phyloP scores from a whole-genome alignment of 2,888 invertebrate species.

The Agrenia bidenticulata region DNA sequence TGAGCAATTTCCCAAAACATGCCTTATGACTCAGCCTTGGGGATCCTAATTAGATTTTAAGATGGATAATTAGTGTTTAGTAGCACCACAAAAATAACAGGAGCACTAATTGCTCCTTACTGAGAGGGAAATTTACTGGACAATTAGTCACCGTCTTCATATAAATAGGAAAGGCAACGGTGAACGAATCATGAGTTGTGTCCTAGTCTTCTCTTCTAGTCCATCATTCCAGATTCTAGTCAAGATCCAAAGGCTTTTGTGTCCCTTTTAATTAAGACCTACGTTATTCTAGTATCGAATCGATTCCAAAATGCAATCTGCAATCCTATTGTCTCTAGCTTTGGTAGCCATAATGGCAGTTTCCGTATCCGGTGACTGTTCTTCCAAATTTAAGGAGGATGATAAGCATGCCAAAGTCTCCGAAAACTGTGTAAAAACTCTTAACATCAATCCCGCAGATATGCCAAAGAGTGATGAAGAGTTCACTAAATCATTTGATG shows the following conservation, averaged over 20 bases:
- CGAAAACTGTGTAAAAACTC: constrained; percentile 24
- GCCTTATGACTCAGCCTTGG: constrained; percentile 8
- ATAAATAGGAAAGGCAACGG: too few species aligned
- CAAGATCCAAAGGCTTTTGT: too few species aligned
- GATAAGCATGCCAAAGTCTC: constrained; percentile 29
- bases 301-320: neutral
- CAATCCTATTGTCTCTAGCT: neutral
- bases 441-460: constrained; percentile 22
- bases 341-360: constrained; percentile 6
- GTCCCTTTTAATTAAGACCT: too few species aligned
- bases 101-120: too few species aligned
- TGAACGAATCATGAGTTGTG: too few species aligned
- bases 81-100: too few species aligned
- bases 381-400: constrained; percentile 30
- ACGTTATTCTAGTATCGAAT: too few species aligned
- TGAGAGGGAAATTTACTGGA: too few species aligned
- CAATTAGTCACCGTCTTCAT: too few species aligned
- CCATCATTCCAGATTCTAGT: too few species aligned
- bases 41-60: constrained; percentile 12
- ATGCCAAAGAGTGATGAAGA: constrained; percentile 29
- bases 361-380: constrained; percentile 14
- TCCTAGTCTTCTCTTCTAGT: too few species aligned
- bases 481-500: constrained; percentile 28
- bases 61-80: constrained; percentile 9
- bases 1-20: too few species aligned